phyloP scores from a whole-genome alignment of 1,140 invertebrate genomes.

The Drosophila virilis region DNA sequence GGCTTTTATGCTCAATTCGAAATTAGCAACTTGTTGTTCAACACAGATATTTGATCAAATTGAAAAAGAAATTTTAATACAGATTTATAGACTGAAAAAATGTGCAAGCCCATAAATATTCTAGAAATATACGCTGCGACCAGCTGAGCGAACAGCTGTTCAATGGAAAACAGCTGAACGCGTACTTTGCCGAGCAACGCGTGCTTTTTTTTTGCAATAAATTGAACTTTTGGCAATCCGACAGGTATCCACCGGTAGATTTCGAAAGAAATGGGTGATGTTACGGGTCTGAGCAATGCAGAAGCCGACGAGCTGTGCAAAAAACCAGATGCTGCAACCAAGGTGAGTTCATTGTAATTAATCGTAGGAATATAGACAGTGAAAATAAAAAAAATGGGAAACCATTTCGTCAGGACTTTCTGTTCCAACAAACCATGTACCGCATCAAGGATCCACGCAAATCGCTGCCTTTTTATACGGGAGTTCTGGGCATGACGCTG shows the following conservation, averaged over 20 bases:
- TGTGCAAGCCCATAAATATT: too few species aligned
- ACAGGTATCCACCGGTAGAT: conserved; percentile 38
- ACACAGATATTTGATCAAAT: too few species aligned
- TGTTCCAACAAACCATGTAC: conserved; percentile 98
- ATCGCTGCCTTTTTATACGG: conserved; percentile 95
- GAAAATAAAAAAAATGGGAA: background rate
- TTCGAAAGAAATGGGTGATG: conserved; percentile 85
- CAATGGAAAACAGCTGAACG: conserved; percentile 21
- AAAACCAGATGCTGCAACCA: conserved; percentile 87
- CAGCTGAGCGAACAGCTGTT: conserved; percentile 18
- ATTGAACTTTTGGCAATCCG: background rate
- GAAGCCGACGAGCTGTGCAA: conserved; percentile 88
- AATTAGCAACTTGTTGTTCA: too few species aligned
- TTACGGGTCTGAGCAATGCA: conserved; percentile 86
- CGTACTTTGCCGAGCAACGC: conserved; percentile 16
- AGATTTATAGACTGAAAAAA: too few species aligned
- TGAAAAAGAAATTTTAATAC: too few species aligned
- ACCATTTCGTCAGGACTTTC: conserved; percentile 88
- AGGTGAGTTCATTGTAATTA: conserved; percentile 79
- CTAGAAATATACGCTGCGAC: too few species aligned
- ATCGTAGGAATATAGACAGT: background rate
- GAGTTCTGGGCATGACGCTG: conserved; percentile 95
- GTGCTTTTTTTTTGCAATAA: conserved; percentile 12
- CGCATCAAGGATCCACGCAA: conserved; percentile 95
- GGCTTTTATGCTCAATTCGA: too few species aligned